Conservation (phyloP, 2,888 invertebrate genomes). For the Pachymerium ferrugineum region DNA sequence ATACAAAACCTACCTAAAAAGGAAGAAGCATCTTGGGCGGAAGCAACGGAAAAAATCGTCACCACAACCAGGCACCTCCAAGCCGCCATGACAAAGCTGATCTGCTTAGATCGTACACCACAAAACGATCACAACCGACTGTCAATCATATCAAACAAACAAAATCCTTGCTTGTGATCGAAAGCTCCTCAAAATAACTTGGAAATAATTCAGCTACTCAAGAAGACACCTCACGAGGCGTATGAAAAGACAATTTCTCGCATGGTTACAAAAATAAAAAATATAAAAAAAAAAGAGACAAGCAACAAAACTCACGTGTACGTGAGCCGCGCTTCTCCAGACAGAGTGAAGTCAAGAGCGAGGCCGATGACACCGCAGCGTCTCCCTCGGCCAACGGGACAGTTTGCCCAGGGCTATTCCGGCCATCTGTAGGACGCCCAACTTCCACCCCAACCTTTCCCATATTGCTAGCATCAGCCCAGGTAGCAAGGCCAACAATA, state of each 20-base stretch:
- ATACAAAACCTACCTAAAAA: background rate
- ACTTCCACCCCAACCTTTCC: slow-evolving; percentile 4
- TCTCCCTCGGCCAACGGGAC: slow-evolving; percentile 13
- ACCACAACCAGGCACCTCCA: background rate
- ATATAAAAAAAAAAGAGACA: background rate
- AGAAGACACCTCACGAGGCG: too few species aligned
- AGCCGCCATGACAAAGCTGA: background rate
- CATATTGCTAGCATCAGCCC: background rate
- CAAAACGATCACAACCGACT: background rate
- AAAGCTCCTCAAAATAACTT: too few species aligned
- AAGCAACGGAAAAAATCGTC: background rate
- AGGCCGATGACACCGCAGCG: slow-evolving; percentile 13
- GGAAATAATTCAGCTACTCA: too few species aligned
- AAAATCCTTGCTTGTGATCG: too few species aligned
- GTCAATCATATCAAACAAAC: too few species aligned
- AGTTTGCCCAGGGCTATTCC: background rate
- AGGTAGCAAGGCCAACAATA: background rate
- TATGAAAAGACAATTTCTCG: background rate
- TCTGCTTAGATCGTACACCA: background rate
- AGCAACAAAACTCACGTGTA: background rate
- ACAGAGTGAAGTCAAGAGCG: slow-evolving; percentile 13
- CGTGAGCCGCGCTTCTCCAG: background rate
- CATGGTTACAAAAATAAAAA: background rate
- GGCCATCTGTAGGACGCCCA: slow-evolving; percentile 3
- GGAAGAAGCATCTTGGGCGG: background rate